These are phyloP conservation scores for Bos javanicus DNA, from an alignment of 2,113 vertebrate genomes.

Conservation along the genomic window DNA sequence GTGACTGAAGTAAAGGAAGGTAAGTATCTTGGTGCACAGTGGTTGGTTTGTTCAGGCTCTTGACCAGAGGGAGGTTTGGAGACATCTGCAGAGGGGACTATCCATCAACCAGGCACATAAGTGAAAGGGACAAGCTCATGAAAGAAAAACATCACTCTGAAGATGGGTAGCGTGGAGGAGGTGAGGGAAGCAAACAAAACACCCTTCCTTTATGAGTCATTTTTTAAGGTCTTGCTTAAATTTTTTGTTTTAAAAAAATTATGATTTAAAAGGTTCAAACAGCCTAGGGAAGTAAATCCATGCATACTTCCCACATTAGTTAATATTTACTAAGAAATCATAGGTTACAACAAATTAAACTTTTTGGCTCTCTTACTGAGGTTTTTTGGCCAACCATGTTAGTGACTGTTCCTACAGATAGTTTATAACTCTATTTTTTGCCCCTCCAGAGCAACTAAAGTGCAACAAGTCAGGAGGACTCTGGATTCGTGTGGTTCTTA, in stretches of 20 bases:
- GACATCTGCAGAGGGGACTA: not conserved
- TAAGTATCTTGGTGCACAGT: not conserved
- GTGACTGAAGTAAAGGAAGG: not conserved
- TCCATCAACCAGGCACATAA: not conserved
- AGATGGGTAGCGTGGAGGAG: slow-evolving; percentile 19
- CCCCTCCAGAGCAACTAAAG: slow-evolving; percentile 34
- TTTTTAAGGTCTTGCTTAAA: slow-evolving; percentile 26
- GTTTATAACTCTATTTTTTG: slow-evolving; percentile 44
- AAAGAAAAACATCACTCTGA: slow-evolving; percentile 30
- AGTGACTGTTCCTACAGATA: slow-evolving; percentile 64
- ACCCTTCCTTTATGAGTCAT: slow-evolving; percentile 42
- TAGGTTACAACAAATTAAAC: slow-evolving; percentile 72
- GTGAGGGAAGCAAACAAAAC: slow-evolving; percentile 14
- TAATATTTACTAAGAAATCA: slow-evolving; percentile 69
- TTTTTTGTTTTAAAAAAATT: slow-evolving; percentile 49
- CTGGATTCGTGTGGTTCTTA: not conserved
- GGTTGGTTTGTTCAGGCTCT: not conserved
- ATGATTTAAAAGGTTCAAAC: slow-evolving; percentile 67
- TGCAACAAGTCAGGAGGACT: not conserved
- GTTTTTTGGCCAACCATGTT: slow-evolving; percentile 46
- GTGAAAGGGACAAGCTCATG: not conserved
- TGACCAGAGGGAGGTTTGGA: not conserved
- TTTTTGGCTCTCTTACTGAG: slow-evolving; percentile 44
- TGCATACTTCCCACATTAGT: slow-evolving; percentile 64
- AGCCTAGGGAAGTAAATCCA: slow-evolving; percentile 48